A percentile compares a stretch with the other conserved stretches of the same genome.
These are phyloP conservation scores for Tribolium freemani DNA, from an alignment of 2,888 invertebrate species.

Conservation along the genomic window DNA sequence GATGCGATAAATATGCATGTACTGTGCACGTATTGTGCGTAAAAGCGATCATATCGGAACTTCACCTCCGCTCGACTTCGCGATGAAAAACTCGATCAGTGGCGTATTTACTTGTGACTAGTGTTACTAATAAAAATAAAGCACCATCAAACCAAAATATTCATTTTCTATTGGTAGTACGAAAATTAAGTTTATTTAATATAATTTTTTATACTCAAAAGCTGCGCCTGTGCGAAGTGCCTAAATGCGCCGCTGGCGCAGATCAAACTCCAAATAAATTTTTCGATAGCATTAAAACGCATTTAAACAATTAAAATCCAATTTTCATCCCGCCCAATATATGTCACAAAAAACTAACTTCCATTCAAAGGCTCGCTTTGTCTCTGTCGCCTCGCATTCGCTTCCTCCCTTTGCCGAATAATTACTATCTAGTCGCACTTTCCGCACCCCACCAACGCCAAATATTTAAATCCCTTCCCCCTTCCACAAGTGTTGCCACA, in stretches of 20 bases:
- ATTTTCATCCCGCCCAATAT: constrained; percentile 36
- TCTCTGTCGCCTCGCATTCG: constrained; percentile 17
- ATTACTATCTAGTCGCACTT: constrained; percentile 32
- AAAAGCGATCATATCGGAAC: constrained; percentile 16
- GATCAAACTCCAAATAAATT: constrained; percentile 39
- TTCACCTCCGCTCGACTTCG: constrained; percentile 18
- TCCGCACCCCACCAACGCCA: constrained; percentile 10
- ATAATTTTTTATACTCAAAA: too few species aligned
- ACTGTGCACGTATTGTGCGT: constrained; percentile 39
- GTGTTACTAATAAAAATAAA: too few species aligned
- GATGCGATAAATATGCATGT: constrained; percentile 55
- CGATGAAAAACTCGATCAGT: neutral
- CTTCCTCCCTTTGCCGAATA: constrained; percentile 24
- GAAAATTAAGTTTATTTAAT: too few species aligned
- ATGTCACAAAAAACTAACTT: constrained; percentile 41
- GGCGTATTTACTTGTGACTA: too few species aligned
- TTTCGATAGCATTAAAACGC: constrained; percentile 39
- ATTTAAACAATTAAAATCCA: constrained; percentile 44
- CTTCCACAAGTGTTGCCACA: constrained; percentile 21
- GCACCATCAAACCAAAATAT: too few species aligned
- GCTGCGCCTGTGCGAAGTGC: too few species aligned
- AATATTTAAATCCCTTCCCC: constrained; percentile 28
- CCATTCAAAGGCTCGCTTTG: constrained; percentile 27
- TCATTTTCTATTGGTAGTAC: too few species aligned
- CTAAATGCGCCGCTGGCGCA: neutral